Conservation (phyloP, 2,113 vertebrate genomes). For the Entelurus aequoreus region DNA sequence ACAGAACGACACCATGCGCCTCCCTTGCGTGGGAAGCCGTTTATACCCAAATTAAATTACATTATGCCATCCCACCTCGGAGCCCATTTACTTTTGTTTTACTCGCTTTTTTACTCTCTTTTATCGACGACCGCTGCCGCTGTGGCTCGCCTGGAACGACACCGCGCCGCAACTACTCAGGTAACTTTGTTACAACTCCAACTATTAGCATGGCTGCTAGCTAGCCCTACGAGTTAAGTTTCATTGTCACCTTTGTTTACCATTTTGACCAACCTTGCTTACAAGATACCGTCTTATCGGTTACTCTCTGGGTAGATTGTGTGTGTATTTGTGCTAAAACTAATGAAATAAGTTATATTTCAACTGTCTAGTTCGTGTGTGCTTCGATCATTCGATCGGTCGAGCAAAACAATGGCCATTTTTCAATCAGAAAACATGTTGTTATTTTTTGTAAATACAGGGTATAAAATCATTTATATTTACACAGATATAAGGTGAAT, state of each 20-base stretch:
- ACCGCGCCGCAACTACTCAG: constrained; percentile 45
- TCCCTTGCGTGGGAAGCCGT: constrained; percentile 39
- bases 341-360: background rate
- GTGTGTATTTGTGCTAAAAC: background rate
- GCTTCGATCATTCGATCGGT: constrained; percentile 49
- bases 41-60: constrained; percentile 20
- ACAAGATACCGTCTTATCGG: background rate
- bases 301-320: background rate
- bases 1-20: constrained; percentile 59
- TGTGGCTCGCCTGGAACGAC: constrained; percentile 21
- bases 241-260: constrained; percentile 11
- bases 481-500: background rate
- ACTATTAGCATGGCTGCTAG: constrained; percentile 58
- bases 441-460: background rate
- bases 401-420: background rate
- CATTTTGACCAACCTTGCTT: background rate
- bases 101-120: background rate
- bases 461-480: fast-evolving
- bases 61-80: constrained; percentile 9
- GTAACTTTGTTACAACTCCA: constrained; percentile 67
- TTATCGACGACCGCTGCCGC: constrained; percentile 25
- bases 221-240: constrained; percentile 20
- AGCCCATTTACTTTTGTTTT: constrained; percentile 9
- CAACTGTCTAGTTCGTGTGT: background rate
- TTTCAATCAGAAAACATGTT: background rate